Evolutionary conservation across 2,797 vertebrate genomes (phyloP), one percentile per base, ranked within the genome.

Genomic region (Atherinosoma microstoma): DNA sequence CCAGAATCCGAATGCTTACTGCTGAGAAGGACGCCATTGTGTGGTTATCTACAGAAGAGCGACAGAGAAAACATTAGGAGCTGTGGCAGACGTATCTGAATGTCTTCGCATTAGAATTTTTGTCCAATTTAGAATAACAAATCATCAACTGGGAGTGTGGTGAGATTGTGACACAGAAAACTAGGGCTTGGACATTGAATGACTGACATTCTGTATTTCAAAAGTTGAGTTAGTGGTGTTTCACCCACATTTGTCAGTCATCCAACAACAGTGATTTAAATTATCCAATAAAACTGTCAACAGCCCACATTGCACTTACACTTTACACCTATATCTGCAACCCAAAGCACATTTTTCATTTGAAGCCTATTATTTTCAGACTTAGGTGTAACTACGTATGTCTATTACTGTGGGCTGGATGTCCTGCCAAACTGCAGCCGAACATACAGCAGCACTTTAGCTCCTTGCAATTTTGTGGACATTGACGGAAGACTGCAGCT

Each of bases 1-100:
- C 98, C 90, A 99, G 93, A 91, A 99, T 99, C 30, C 97, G 96
- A 84, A 99, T 98, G 58, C 96, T 96, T 59, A 99, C 94, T n/a
- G 92, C 92, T 0, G 95, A 94, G 81, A 96, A 94, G 0, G 97
- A 97, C 0, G 93, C 92, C 94, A 98, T 97, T 1, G 95, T 94
- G 27, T 94, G 95, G 84, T 98, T 98, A 91, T 97, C 98, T 99
- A 87, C 1, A 90, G 53, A 77, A 71, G 22, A 80, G 20, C 4
- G 51, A 75, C 20, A 60, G 9, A 69, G 30, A 32, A 62, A 38
- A 59, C 18, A 30, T 29, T 40, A 3, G 51, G 30, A 32, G 0
- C 29, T 12, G 9, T 36, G 6, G 1, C n/a, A 58, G 27, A 7
- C 34, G 10, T 59, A 62, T 12, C n/a, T 71, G 24, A 29, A 9